These are phyloP conservation scores for Pipistrellus kuhlii DNA, from an alignment of 2,797 vertebrate genomes.

Conservation along the genomic window DNA sequence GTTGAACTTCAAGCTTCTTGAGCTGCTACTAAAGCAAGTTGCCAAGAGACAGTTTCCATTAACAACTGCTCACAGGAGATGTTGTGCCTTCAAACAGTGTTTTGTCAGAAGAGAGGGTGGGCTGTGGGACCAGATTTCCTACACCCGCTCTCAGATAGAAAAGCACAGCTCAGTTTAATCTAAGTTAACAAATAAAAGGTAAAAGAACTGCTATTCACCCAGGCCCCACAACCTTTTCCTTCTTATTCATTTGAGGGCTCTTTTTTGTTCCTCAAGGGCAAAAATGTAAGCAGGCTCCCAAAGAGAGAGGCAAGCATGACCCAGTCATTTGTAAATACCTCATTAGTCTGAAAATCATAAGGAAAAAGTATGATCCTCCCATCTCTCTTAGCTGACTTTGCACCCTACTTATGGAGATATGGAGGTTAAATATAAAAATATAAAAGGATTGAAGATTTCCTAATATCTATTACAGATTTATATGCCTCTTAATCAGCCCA, in stretches of 20 bases:
- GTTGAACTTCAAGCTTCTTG: neutral
- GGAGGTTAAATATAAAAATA: constrained; percentile 39
- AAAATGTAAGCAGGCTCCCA: neutral
- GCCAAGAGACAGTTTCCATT: neutral
- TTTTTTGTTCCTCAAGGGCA: neutral
- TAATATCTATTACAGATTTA: neutral
- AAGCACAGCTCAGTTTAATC: constrained; percentile 34
- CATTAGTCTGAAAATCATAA: constrained; percentile 15
- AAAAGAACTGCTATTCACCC: neutral
- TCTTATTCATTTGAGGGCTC: neutral
- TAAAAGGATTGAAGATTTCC: neutral
- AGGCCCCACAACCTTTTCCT: neutral
- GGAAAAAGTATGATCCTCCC: neutral
- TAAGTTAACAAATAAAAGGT: constrained; percentile 49
- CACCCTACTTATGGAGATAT: neutral
- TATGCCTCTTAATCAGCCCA: neutral
- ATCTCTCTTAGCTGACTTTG: neutral
- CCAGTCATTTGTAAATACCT: neutral
- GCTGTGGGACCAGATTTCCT: neutral
- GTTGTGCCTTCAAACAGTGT: neutral
- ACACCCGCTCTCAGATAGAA: neutral
- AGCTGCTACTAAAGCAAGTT: neutral
- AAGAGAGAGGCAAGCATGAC: constrained; percentile 23
- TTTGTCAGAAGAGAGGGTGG: neutral
- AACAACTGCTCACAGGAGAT: neutral